phyloP scores from a whole-genome alignment of 2,888 invertebrate genomes.

The Panzeria rudis region DNA sequence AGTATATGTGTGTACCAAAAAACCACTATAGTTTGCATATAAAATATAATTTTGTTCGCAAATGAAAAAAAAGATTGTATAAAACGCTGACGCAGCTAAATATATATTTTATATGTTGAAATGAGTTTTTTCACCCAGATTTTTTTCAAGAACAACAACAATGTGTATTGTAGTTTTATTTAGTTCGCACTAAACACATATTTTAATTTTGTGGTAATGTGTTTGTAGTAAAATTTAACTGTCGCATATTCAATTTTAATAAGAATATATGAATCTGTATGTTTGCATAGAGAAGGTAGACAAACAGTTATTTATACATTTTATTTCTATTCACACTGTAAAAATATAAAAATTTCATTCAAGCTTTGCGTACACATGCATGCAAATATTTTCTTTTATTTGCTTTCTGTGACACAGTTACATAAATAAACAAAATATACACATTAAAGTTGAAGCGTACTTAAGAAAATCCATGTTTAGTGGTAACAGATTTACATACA shows the following conservation, averaged over 20 bases:
- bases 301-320: neutral
- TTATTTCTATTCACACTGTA: too few relatives aligned
- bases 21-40: conserved; percentile 49
- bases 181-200: conserved; percentile 43
- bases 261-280: conserved; percentile 39
- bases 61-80: neutral
- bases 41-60: conserved; percentile 28
- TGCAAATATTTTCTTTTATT: neutral
- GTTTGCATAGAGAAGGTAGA: neutral
- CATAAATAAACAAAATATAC: neutral
- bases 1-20: neutral
- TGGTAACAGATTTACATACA: neutral
- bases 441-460: neutral
- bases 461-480: neutral
- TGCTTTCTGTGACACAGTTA: neutral
- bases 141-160: conserved; percentile 22
- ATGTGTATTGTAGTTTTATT: conserved; percentile 30
- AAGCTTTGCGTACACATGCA: too few relatives aligned
- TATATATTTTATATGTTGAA: conserved; percentile 28
- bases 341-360: too few relatives aligned
- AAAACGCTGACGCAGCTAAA: conserved; percentile 57
- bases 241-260: conserved; percentile 79
- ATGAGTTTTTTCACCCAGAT: neutral
- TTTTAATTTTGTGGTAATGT: conserved; percentile 79
- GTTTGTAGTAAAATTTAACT: conserved; percentile 79